A percentile compares a stretch with the other conserved stretches of the same genome.
These are phyloP conservation scores for Aphodius granarius DNA, from an alignment of 2,888 invertebrate genomes.

Conservation along the genomic window DNA sequence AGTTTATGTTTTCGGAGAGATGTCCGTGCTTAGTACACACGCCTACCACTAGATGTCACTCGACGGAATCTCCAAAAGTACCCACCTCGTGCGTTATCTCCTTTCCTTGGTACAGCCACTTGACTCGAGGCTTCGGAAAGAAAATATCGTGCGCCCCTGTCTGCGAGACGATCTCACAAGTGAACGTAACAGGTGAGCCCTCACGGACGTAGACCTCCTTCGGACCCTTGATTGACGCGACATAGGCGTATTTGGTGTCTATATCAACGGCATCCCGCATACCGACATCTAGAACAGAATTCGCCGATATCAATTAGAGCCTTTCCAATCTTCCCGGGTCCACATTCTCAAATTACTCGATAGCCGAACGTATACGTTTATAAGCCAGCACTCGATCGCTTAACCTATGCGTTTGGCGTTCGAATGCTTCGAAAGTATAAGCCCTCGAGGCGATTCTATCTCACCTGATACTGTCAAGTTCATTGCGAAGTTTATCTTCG, in stretches of 20 bases:
- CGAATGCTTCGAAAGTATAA: too few relatives aligned
- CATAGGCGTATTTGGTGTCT: conserved; percentile 34
- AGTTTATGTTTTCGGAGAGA: too few relatives aligned
- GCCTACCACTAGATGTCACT: neutral
- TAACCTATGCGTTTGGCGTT: too few relatives aligned
- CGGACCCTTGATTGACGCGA: conserved; percentile 58
- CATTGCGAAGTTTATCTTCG: conserved; percentile 70
- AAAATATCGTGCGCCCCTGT: conserved; percentile 29
- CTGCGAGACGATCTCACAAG: conserved; percentile 57
- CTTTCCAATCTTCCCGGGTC: neutral
- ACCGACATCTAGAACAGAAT: conserved; percentile 24
- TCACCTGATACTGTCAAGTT: conserved; percentile 66
- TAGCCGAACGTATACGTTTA: too few relatives aligned
- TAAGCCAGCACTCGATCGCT: too few relatives aligned
- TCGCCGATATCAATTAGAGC: neutral
- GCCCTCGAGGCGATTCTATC: conserved; percentile 29
- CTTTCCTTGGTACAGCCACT: conserved; percentile 61
- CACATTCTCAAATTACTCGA: too few relatives aligned
- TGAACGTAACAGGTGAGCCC: conserved; percentile 60
- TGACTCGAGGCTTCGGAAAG: conserved; percentile 46
- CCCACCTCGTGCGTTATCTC: conserved; percentile 60
- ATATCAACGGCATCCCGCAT: conserved; percentile 30
- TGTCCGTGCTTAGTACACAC: too few relatives aligned
- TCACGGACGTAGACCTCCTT: conserved; percentile 58
- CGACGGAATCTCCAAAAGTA: conserved; percentile 17